phyloP scores from a whole-genome alignment of 2,113 vertebrate genomes.

The Climacteris rufus region DNA sequence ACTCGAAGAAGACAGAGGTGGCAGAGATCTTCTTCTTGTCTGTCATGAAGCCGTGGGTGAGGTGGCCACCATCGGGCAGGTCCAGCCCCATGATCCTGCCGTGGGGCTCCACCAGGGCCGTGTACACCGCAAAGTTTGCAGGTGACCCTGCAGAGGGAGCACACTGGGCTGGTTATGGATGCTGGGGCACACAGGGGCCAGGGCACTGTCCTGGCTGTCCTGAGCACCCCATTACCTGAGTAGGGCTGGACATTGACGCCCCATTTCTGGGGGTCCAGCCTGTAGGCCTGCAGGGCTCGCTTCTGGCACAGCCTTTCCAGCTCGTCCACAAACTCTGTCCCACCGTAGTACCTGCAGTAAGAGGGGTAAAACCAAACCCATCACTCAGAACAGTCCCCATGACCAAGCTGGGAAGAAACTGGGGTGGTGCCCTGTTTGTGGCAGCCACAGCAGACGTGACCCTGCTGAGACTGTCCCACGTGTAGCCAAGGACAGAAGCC shows the following conservation, averaged over 20 bases:
- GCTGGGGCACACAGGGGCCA: fast-evolving
- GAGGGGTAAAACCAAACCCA: not conserved
- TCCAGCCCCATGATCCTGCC: constrained; percentile 98
- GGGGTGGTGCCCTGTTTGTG: fast-evolving
- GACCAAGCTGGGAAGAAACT: not conserved
- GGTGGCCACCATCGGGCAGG: constrained; percentile 92
- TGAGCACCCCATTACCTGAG: constrained; percentile 78
- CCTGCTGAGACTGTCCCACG: not conserved
- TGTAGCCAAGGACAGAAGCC: not conserved
- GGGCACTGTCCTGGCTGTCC: not conserved
- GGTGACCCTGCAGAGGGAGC: constrained; percentile 80
- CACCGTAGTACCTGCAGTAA: constrained; percentile 85
- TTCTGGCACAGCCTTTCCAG: constrained; percentile 93
- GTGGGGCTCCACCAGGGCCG: constrained; percentile 91
- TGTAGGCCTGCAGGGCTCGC: constrained; percentile 84
- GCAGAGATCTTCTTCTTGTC: constrained; percentile 97
- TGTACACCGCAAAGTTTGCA: constrained; percentile 93
- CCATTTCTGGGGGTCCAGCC: constrained; percentile 86
- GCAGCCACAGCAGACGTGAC: not conserved
- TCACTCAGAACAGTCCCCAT: fast-evolving
- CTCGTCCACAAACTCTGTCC: constrained; percentile 90
- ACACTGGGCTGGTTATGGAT: fast-evolving
- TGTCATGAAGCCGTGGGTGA: constrained; percentile 98
- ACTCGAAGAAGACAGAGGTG: constrained; percentile 96
- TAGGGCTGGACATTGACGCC: constrained; percentile 96